phyloP scores from a whole-genome alignment of 2,888 invertebrate species.

The Acanthopleura granulata region DNA sequence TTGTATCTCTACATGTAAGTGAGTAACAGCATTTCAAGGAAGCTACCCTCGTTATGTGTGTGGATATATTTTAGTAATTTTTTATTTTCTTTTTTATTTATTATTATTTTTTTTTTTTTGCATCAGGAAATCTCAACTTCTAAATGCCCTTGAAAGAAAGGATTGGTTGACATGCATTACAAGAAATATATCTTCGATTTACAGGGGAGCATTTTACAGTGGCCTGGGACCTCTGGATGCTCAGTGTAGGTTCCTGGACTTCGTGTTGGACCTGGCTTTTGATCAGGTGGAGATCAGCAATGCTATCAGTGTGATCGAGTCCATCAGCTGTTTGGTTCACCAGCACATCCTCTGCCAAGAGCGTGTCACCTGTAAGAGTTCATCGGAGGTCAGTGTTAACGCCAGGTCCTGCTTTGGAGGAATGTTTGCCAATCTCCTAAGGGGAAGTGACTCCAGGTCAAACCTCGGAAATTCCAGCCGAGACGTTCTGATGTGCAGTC shows the following conservation, averaged over 20 bases:
- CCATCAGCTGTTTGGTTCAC: slow-evolving; percentile 72
- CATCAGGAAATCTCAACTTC: no score
- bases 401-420: slow-evolving; percentile 79
- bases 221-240: slow-evolving; percentile 78
- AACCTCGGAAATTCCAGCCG: slow-evolving; percentile 57
- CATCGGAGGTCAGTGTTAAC: slow-evolving; percentile 69
- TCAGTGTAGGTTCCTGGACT: slow-evolving; percentile 80
- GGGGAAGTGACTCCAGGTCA: slow-evolving; percentile 72
- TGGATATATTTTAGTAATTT: no score
- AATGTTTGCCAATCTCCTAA: slow-evolving; percentile 79
- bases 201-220: slow-evolving; percentile 70
- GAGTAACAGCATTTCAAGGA: no score
- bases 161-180: no score
- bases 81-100: no score
- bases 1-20: no score
- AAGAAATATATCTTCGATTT: no score
- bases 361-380: slow-evolving; percentile 63
- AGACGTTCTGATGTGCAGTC: slow-evolving; percentile 63
- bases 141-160: no score
- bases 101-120: no score
- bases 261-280: slow-evolving; percentile 78
- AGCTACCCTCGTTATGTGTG: no score
- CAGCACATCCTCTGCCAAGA: slow-evolving; percentile 63
- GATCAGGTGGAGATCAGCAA: slow-evolving; percentile 79
- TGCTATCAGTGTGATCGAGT: slow-evolving; percentile 81